Conservation (phyloP, 2,888 invertebrate species). For the Catonia carolina region DNA sequence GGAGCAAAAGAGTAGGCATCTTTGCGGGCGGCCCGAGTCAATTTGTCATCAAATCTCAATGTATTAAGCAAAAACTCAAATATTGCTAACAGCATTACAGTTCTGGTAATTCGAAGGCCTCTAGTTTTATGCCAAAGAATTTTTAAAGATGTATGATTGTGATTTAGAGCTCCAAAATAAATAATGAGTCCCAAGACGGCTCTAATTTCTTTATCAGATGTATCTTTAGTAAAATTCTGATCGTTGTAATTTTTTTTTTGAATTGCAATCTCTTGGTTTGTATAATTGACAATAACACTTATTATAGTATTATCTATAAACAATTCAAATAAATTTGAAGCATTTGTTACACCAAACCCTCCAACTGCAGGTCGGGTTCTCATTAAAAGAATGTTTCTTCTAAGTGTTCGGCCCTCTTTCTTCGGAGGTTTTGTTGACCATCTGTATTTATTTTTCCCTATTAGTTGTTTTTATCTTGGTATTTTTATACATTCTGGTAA, state of each 20-base stretch:
- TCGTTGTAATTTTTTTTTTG: slow-evolving; percentile 13
- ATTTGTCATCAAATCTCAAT: slow-evolving; percentile 8
- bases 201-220: slow-evolving; percentile 10
- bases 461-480: background rate
- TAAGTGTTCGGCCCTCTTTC: slow-evolving; percentile 11
- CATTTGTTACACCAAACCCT: slow-evolving; percentile 6
- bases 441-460: slow-evolving; percentile 8
- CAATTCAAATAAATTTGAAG: slow-evolving; percentile 7
- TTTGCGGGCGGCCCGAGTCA: slow-evolving; percentile 5
- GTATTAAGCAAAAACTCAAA: slow-evolving; percentile 13
- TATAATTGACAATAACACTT: slow-evolving; percentile 8
- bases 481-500: slow-evolving; percentile 1
- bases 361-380: background rate
- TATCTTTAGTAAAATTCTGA: slow-evolving; percentile 10
- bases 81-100: slow-evolving; percentile 4
- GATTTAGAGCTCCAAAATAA: slow-evolving; percentile 14
- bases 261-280: slow-evolving; percentile 14
- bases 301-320: slow-evolving; percentile 14
- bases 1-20: background rate
- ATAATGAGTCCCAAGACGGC: slow-evolving; percentile 5
- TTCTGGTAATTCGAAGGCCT: slow-evolving; percentile 10
- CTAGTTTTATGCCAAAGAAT: slow-evolving; percentile 12
- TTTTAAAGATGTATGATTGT: background rate
- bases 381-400: slow-evolving; percentile 7
- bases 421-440: slow-evolving; percentile 16